Conservation (phyloP, 2,797 vertebrate species). For the Gallinago solitaria region DNA sequence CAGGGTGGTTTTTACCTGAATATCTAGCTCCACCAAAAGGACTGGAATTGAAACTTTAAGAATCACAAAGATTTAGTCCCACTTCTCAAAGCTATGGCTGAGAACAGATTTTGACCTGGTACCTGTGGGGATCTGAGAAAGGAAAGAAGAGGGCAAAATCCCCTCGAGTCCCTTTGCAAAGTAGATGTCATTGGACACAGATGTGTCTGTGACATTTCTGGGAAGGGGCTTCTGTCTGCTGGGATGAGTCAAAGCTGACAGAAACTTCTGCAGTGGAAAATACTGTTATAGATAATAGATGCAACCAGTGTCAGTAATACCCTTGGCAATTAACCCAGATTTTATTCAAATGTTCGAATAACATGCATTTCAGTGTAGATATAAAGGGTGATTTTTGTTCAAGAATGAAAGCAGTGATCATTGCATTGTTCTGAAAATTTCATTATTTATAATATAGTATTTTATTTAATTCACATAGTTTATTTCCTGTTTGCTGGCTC, state of each 20-base stretch:
- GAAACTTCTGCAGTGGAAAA: neutral
- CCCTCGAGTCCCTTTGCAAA: neutral
- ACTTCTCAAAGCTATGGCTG: neutral
- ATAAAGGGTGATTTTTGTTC: neutral
- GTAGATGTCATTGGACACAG: neutral
- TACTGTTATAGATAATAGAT: neutral
- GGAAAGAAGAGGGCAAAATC: neutral
- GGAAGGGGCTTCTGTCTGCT: neutral
- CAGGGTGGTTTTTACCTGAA: neutral
- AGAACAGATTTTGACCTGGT: neutral
- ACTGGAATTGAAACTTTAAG: neutral
- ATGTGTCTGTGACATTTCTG: neutral
- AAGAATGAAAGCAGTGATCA: neutral
- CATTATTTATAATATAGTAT: neutral
- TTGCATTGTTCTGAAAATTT: neutral
- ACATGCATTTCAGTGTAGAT: neutral
- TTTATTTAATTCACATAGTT: neutral
- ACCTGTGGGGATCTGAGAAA: neutral
- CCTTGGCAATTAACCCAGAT: neutral
- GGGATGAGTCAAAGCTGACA: neutral
- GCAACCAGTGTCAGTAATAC: neutral
- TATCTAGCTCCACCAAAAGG: slow-evolving; percentile 61
- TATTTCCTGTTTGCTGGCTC: neutral
- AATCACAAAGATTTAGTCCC: neutral
- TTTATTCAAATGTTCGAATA: neutral